Base-by-base conservation (phyloP, 1,140 invertebrate species). In the Microplitis demolitor region DNA sequence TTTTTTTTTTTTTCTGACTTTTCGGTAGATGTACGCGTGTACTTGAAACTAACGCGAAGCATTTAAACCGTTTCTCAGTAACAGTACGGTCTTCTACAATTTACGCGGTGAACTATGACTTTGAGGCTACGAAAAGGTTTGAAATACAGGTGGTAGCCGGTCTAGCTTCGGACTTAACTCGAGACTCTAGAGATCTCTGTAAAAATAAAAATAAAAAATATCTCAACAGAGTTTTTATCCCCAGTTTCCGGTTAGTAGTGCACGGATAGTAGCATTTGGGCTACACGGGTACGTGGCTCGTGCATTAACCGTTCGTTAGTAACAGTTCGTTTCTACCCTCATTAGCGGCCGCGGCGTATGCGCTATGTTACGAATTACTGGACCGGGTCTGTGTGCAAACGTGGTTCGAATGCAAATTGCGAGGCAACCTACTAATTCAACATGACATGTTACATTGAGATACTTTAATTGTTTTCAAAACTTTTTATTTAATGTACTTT, bases 281-380 rank as follows among this genome's bases (percentile, higher is more conserved):
- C 24, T 70, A 70, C 33, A 70, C 24, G 68, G 68, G 45, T 62
- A 56, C 74, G 70, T 64, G 68, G 70, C 67, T 71, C 56, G 64
- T 67, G 68, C 71, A 76, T 76, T 76, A 76, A 76, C 74, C 68
- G 74, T 76, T 76, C 74, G 74, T 76, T 76, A 76, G 74, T 76
- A 76, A 60, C 71, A 76, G 71, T 73, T 76, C 74, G 74, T 75
- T 75, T 71, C 70, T 76, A 71, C 74, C 71, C 71, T 76, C 74
- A 76, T 76, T 76, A 76, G 74, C 71, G 74, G 67, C 74, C 68
- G 58, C 37, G 61, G 68, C 64, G 68, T 76, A 73, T 63, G 71
- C 66, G 74, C 71, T 75, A 11, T 45, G 74, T 76, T 73, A 76
- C 74, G 71, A 76, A 76, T 76, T 76, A 76, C 74, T 53, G 68